Percentiles rank a stretch among this genome's conserved stretches.
phyloP scores from a whole-genome alignment of 2,797 vertebrate species.

The Tinamus major region DNA sequence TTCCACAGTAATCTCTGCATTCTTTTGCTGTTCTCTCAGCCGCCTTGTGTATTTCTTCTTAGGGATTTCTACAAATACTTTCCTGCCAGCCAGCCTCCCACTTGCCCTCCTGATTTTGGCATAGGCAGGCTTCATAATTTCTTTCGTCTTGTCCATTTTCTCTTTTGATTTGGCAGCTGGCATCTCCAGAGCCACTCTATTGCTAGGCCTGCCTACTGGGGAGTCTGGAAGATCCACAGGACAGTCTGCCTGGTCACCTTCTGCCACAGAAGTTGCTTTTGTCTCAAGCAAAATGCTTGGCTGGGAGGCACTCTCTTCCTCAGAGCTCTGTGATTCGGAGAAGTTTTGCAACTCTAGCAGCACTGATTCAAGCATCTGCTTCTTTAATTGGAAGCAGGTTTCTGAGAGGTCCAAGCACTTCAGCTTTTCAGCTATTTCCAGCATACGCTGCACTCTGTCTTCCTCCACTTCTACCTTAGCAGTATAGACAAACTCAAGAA shows the following conservation, averaged over 20 bases:
- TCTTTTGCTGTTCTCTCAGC: conserved; percentile 78
- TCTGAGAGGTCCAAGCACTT: conserved; percentile 89
- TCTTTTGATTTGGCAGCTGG: conserved; percentile 39
- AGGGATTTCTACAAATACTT: conserved; percentile 83
- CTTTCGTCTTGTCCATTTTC: conserved; percentile 76
- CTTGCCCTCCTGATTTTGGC: conserved; percentile 82
- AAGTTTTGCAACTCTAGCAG: conserved; percentile 83
- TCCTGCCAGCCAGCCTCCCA: conserved; percentile 81
- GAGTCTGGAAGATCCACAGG: background rate
- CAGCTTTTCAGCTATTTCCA: conserved; percentile 86
- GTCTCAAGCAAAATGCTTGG: background rate
- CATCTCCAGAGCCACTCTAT: background rate
- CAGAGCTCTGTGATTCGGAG: conserved; percentile 75
- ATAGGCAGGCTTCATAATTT: conserved; percentile 65
- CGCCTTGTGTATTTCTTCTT: conserved; percentile 83
- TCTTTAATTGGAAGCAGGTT: conserved; percentile 85
- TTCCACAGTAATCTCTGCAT: background rate
- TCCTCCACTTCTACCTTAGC: conserved; percentile 87
- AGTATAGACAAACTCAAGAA: conserved; percentile 93
- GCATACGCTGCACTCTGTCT: conserved; percentile 84
- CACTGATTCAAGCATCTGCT: conserved; percentile 83
- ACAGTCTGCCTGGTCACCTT: background rate
- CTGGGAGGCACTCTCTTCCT: conserved; percentile 42
- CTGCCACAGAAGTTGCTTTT: background rate
- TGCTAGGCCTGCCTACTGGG: background rate